Conservation (phyloP, 2,888 invertebrate genomes). For the Adelphocoris suturalis region DNA sequence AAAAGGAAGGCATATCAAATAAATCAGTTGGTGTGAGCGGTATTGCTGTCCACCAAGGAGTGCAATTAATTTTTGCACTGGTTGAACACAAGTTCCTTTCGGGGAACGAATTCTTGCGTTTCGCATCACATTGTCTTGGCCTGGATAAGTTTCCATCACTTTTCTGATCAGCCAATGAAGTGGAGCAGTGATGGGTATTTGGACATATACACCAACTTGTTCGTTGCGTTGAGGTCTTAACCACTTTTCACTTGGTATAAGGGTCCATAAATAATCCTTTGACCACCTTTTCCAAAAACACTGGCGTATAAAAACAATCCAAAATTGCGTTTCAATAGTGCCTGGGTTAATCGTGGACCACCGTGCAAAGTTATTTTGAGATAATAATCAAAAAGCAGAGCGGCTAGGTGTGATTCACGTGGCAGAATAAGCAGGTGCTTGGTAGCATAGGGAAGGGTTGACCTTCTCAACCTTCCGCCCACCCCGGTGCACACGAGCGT, state of each 20-base stretch:
- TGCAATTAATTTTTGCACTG: conserved; percentile 8
- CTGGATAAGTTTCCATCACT: background rate
- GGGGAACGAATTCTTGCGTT: background rate
- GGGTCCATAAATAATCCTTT: background rate
- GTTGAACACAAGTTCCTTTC: background rate
- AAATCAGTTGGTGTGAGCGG: too few species aligned
- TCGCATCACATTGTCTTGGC: background rate
- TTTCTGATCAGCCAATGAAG: too few species aligned
- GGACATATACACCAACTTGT: background rate
- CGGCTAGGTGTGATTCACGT: conserved; percentile 38
- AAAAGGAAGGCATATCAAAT: too few species aligned
- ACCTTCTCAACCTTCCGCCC: conserved; percentile 65
- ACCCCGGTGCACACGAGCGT: too few species aligned
- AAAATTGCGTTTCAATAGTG: conserved; percentile 60
- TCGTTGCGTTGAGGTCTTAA: background rate
- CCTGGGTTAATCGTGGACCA: conserved; percentile 60
- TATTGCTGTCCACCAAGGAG: too few species aligned
- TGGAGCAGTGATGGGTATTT: background rate
- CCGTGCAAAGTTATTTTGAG: conserved; percentile 60
- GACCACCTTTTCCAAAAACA: background rate
- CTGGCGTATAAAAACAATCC: conserved; percentile 62
- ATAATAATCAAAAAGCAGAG: conserved; percentile 62
- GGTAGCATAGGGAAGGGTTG: conserved; percentile 25
- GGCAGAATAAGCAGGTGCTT: conserved; percentile 73
- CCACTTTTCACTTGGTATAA: background rate